phyloP scores from a whole-genome alignment of 64 coral and sea anemone species.

The Montipora efflorescens region DNA sequence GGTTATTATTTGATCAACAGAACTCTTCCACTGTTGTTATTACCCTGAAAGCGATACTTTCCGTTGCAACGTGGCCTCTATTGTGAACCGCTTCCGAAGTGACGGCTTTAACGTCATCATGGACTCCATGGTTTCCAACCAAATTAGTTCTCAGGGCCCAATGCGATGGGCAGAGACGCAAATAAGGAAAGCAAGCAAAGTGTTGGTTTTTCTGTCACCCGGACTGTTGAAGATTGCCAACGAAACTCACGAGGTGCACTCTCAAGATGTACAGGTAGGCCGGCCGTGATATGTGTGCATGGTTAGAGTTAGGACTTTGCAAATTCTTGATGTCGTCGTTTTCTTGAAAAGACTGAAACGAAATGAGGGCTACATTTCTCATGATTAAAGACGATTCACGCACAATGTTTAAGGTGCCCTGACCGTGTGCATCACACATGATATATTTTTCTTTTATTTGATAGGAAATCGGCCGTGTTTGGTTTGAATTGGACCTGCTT shows the following conservation, averaged over 20 bases:
- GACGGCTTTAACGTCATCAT: slow-evolving; percentile 56
- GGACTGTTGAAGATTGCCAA: slow-evolving; percentile 1
- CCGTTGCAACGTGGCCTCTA: slow-evolving; percentile 10
- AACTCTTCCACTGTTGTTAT: slow-evolving; percentile 26
- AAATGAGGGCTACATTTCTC: no score
- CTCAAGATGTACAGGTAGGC: neutral
- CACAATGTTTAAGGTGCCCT: no score
- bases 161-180: slow-evolving; percentile 37
- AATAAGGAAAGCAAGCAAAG: slow-evolving; percentile 33
- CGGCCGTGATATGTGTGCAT: no score
- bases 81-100: slow-evolving; percentile 14
- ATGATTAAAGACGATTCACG: no score
- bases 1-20: neutral
- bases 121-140: slow-evolving; percentile 19
- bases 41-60: slow-evolving; percentile 31
- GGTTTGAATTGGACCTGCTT: slow-evolving; percentile 29
- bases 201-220: slow-evolving; percentile 41
- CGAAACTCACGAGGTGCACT: neutral
- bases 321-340: neutral
- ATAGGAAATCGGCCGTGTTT: slow-evolving; percentile 21
- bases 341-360: neutral
- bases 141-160: slow-evolving; percentile 32
- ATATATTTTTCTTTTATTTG: neutral
- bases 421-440: neutral
- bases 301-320: no score